Evolutionary conservation across 2,888 invertebrate genomes (phyloP).

Genomic region (Drosophila melanosoma): DNA sequence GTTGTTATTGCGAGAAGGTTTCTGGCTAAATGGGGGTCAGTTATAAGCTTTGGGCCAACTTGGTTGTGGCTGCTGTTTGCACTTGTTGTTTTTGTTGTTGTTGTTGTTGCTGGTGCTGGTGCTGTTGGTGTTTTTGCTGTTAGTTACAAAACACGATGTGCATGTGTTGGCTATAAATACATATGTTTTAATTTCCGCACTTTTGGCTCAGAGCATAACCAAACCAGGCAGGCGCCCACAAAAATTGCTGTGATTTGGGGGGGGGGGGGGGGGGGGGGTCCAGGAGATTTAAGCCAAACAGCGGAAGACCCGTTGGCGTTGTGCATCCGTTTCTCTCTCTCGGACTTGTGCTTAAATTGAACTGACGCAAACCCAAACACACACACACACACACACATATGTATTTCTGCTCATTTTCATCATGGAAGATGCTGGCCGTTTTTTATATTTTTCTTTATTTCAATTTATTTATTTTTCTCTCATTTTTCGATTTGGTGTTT

Average conservation of each 20-base stretch:
- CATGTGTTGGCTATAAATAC: conserved; percentile 76
- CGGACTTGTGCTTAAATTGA: conserved; percentile 61
- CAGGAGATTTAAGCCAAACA: conserved; percentile 69
- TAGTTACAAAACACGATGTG: conserved; percentile 50
- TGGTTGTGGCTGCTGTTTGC: conserved; percentile 24
- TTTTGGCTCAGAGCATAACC: conserved; percentile 73
- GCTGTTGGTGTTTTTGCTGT: conserved; percentile 33
- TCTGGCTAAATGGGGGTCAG: conserved; percentile 58
- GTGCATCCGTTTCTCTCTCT: conserved; percentile 60
- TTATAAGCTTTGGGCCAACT: conserved; percentile 66
- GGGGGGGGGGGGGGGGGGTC: background rate
- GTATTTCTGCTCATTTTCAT: conserved; percentile 43
- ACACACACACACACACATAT: conserved; percentile 21
- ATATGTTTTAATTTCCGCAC: conserved; percentile 81
- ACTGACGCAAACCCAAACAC: no score
- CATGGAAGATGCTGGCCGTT: conserved; percentile 22
- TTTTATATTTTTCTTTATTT: conserved; percentile 63
- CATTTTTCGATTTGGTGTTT: conserved; percentile 68
- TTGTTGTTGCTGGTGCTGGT: conserved; percentile 13
- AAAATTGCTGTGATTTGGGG: conserved; percentile 34
- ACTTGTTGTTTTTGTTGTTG: conserved; percentile 21
- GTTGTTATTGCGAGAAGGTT: conserved; percentile 51
- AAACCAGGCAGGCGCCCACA: conserved; percentile 23
- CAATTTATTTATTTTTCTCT: conserved; percentile 4
- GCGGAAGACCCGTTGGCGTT: conserved; percentile 69